These are phyloP conservation scores for Boleophthalmus pectinirostris DNA, from an alignment of 2,113 vertebrate species.

Conservation along the genomic window DNA sequence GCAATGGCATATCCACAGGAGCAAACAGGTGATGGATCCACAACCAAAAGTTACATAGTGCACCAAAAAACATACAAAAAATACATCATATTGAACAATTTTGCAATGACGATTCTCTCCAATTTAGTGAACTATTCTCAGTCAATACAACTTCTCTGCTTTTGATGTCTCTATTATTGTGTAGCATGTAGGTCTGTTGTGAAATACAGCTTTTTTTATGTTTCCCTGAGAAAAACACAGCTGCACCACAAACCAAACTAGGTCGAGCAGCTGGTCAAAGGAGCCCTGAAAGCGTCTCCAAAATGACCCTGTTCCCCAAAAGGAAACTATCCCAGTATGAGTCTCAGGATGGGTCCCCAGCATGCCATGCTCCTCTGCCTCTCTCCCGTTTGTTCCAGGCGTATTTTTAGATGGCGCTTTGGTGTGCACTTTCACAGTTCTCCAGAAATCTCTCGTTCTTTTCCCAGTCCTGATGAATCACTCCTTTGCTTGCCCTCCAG, in stretches of 20 bases:
- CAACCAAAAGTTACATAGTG: too few species aligned
- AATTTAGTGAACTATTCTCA: too few species aligned
- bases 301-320: constrained; percentile 19
- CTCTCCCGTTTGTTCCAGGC: constrained; percentile 28
- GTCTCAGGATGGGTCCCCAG: constrained; percentile 16
- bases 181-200: not conserved
- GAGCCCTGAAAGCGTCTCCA: not conserved
- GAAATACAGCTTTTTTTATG: not conserved
- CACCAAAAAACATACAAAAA: not conserved
- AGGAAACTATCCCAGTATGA: constrained; percentile 8
- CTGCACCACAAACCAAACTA: constrained; percentile 16
- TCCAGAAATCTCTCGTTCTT: constrained; percentile 6
- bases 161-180: not conserved
- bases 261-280: constrained; percentile 31
- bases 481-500: not conserved
- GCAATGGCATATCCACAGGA: too few species aligned
- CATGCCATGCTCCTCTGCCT: constrained; percentile 10
- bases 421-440: constrained; percentile 17
- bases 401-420: constrained; percentile 37
- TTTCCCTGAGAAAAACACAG: not conserved
- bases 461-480: constrained; percentile 26
- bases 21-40: too few species aligned
- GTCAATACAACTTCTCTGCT: not conserved
- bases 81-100: not conserved
- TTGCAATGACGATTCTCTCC: not conserved